phyloP scores from a whole-genome alignment of 2,113 vertebrate genomes.

The Triplophysa rosa region DNA sequence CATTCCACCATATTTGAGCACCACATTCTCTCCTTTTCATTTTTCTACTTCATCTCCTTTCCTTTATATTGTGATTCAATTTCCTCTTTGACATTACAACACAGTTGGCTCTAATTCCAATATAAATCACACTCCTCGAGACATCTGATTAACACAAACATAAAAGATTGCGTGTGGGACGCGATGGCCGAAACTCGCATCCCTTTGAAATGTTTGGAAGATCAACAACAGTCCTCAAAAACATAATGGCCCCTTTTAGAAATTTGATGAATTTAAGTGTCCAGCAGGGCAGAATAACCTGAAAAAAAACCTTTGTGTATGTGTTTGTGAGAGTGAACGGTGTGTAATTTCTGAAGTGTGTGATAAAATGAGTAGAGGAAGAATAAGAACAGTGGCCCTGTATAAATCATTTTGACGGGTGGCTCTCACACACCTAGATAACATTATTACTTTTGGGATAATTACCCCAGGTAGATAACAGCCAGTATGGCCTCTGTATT shows the following conservation, averaged over 20 bases:
- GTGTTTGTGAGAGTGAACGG: not conserved
- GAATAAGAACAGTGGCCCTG: slow-evolving; percentile 25
- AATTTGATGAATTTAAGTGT: slow-evolving; percentile 51
- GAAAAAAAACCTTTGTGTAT: slow-evolving; percentile 26
- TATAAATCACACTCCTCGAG: not conserved
- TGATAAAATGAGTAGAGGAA: slow-evolving; percentile 45
- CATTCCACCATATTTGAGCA: not conserved
- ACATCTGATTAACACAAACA: not conserved
- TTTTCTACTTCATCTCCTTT: no score
- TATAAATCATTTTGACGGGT: slow-evolving; percentile 51
- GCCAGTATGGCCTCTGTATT: slow-evolving; percentile 29
- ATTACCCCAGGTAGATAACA: slow-evolving; percentile 46
- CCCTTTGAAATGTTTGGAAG: slow-evolving; percentile 23
- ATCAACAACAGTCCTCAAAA: slow-evolving; percentile 36
- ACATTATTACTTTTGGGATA: slow-evolving; percentile 52
- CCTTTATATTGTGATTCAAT: no score
- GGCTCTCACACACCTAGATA: slow-evolving; percentile 47
- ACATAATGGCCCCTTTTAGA: slow-evolving; percentile 30
- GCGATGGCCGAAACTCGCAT: not conserved
- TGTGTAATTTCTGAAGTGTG: slow-evolving; percentile 30
- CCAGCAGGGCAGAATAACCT: slow-evolving; percentile 30
- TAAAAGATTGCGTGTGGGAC: slow-evolving; percentile 5
- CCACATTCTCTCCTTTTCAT: no score
- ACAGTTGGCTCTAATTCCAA: not conserved
- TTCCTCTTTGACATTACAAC: not conserved